Percentiles rank a stretch among this genome's conserved stretches.
Conservation (phyloP, 2,797 vertebrate species). For the Pterois miles region DNA sequence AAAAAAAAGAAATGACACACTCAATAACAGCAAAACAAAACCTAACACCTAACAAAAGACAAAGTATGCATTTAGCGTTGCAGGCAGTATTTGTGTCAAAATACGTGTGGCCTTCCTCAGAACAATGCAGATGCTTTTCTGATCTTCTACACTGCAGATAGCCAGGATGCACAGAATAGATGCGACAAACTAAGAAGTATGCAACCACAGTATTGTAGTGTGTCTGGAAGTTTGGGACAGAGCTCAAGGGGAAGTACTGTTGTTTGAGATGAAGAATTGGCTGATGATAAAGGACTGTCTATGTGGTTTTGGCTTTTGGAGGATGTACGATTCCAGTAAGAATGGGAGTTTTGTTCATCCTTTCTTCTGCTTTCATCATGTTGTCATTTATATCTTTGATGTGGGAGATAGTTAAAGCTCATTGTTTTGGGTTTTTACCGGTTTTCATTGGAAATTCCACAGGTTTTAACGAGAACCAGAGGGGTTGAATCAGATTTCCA, state of each 20-base stretch:
- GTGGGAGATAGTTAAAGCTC: conserved; percentile 27
- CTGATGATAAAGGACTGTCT: conserved; percentile 65
- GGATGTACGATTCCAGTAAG: conserved; percentile 34
- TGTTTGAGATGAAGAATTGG: conserved; percentile 65
- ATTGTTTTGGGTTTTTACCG: conserved; percentile 34
- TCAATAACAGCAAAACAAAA: conserved; percentile 28
- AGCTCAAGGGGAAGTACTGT: conserved; percentile 38
- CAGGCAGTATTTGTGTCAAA: conserved; percentile 28
- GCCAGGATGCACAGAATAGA: conserved; percentile 13
- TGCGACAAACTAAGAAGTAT: conserved; percentile 3
- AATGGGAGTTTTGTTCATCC: conserved; percentile 62
- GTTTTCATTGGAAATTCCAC: conserved; percentile 15
- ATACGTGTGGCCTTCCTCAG: conserved; percentile 24
- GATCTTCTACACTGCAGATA: conserved; percentile 27
- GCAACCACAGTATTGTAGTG: conserved; percentile 21
- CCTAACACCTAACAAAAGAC: conserved; percentile 26
- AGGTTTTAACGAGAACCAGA: conserved; percentile 12
- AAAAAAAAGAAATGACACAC: conserved; percentile 2
- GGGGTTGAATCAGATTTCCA: neutral
- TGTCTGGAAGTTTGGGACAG: conserved; percentile 33
- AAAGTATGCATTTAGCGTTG: conserved; percentile 30
- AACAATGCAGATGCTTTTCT: conserved; percentile 48
- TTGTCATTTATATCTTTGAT: conserved; percentile 61
- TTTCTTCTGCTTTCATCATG: conserved; percentile 51
- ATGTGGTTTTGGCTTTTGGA: conserved; percentile 69